These are phyloP conservation scores for Cnemophilus loriae DNA, from an alignment of 2,113 vertebrate genomes.

Conservation along the genomic window DNA sequence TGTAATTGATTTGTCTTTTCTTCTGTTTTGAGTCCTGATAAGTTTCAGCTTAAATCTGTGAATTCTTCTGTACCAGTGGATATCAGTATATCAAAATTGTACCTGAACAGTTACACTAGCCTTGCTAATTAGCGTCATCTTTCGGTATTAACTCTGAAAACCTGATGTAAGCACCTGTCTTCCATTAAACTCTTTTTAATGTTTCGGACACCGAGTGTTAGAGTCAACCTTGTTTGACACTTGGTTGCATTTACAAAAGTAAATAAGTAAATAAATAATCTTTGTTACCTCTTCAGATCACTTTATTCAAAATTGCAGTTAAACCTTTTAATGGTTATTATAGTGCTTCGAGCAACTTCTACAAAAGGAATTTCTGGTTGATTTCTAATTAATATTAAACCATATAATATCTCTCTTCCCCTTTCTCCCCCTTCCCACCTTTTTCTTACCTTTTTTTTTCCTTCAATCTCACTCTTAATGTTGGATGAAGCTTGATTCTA, in stretches of 20 bases:
- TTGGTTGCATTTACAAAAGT: not conserved
- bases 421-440: rapidly evolving
- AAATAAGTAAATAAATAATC: not conserved
- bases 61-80: not conserved
- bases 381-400: not conserved
- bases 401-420: not conserved
- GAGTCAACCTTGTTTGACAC: not conserved
- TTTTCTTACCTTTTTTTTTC: not conserved
- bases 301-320: not conserved
- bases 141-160: not conserved
- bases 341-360: not conserved
- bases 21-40: not conserved
- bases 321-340: not conserved
- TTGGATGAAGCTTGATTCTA: not conserved
- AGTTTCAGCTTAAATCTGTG: not conserved
- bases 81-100: not conserved
- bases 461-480: not conserved
- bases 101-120: not conserved
- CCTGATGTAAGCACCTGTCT: not conserved
- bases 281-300: not conserved
- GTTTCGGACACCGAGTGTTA: not conserved
- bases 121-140: not conserved
- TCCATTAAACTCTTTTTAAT: not conserved
- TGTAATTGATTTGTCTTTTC: not conserved
- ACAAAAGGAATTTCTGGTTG: not conserved